A percentile compares a stretch with the other conserved stretches of the same genome.
Evolutionary conservation across 1,140 invertebrate genomes (phyloP).

Genomic region (Mactra quadrangularis): DNA sequence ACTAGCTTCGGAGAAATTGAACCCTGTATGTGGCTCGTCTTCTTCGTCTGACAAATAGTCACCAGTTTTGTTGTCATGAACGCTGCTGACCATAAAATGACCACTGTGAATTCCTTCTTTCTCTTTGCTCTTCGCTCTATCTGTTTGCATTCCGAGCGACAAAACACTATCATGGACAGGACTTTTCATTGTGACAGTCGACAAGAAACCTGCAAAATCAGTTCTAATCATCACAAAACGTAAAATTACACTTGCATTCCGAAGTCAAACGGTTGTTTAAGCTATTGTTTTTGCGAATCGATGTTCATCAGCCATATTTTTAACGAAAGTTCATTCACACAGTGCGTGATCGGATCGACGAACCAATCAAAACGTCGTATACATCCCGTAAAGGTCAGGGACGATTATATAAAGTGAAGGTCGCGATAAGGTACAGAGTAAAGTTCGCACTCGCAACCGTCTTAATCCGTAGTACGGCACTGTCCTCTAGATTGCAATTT

Average conservation of each 20-base stretch:
- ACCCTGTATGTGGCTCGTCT: slow-evolving; percentile 71
- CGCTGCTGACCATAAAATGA: slow-evolving; percentile 99
- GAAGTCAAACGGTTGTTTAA: neutral
- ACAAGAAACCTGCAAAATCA: neutral
- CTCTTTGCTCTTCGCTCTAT: slow-evolving; percentile 31
- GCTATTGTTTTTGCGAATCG: neutral
- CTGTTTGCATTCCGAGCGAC: neutral
- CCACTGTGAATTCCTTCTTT: slow-evolving; percentile 92
- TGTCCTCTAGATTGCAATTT: too few species aligned
- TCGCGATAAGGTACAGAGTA: too few species aligned
- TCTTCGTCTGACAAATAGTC: slow-evolving; percentile 90
- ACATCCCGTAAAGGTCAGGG: neutral
- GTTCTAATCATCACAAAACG: slow-evolving; percentile 5
- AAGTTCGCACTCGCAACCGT: too few species aligned
- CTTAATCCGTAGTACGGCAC: too few species aligned
- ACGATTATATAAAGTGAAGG: slow-evolving; percentile 7
- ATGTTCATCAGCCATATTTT: slow-evolving; percentile 26
- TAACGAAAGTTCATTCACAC: slow-evolving; percentile 20
- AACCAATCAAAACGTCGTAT: slow-evolving; percentile 32
- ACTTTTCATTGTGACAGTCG: slow-evolving; percentile 24
- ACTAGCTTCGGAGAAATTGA: slow-evolving; percentile 83
- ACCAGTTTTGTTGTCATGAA: slow-evolving; percentile 93
- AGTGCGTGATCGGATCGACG: neutral
- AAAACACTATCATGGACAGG: neutral
- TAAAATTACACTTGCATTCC: neutral